Evolutionary conservation across 2,797 vertebrate genomes (phyloP).

Genomic region (Dromococcyx pavoninus): DNA sequence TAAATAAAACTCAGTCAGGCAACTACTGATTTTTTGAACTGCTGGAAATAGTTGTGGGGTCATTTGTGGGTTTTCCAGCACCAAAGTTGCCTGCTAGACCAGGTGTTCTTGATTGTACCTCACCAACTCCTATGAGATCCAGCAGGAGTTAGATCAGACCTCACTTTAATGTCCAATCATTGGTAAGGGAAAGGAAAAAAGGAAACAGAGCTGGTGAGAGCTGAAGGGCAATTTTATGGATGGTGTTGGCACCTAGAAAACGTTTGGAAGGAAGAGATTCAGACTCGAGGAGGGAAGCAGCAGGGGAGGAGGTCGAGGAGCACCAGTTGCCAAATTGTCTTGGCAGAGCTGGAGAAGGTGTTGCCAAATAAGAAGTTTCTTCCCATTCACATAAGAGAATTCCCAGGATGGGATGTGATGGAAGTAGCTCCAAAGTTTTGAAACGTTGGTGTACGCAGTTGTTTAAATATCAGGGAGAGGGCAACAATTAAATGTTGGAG

Average conservation of each 20-base stretch:
- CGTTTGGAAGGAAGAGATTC: not conserved
- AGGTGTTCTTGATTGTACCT: not conserved
- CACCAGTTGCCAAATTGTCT: accelerated
- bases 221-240: not conserved
- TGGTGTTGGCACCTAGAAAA: not conserved
- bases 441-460: not conserved
- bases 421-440: not conserved
- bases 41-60: not conserved
- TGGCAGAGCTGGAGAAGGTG: not conserved
- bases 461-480: not conserved
- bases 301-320: not conserved
- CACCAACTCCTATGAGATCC: accelerated
- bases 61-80: not conserved
- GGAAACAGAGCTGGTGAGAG: not conserved
- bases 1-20: not conserved
- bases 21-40: not conserved
- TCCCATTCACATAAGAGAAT: not conserved
- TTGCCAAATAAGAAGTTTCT: not conserved
- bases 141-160: not conserved
- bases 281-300: not conserved
- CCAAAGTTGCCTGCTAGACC: not conserved
- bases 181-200: not conserved
- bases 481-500: not conserved
- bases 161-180: not conserved
- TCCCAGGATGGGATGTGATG: not conserved